Conservation (phyloP, 2,797 vertebrate genomes). For the Enteromius thamalakanensis region DNA sequence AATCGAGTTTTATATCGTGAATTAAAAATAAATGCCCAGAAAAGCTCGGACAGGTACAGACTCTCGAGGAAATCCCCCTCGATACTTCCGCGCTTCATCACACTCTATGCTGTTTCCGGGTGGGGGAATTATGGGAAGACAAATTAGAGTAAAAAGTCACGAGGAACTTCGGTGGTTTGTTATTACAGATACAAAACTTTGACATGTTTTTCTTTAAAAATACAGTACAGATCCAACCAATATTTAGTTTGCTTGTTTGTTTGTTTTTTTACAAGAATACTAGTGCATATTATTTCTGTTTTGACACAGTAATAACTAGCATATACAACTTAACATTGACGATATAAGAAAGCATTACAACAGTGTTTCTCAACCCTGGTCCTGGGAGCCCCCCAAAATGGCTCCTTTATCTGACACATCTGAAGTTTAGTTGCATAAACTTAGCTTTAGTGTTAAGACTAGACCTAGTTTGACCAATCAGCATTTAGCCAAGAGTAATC, state of each 20-base stretch:
- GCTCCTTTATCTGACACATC: no score
- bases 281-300: neutral
- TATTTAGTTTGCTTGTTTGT: neutral
- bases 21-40: constrained; percentile 42
- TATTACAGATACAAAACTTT: neutral
- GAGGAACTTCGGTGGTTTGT: neutral
- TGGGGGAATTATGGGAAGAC: constrained; percentile 33
- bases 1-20: neutral
- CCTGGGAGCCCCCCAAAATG: no score
- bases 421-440: no score
- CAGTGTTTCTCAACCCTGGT: no score
- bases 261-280: neutral
- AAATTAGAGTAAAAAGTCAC: neutral
- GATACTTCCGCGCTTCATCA: constrained; percentile 71
- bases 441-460: no score
- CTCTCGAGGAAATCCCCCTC: constrained; percentile 76
- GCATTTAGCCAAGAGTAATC: no score
- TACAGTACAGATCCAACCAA: neutral
- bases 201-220: neutral
- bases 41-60: constrained; percentile 56
- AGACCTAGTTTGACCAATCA: no score
- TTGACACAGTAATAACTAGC: neutral
- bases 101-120: constrained; percentile 30
- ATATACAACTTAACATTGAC: neutral
- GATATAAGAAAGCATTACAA: neutral